Conservation (phyloP, 2,888 invertebrate genomes). For the Iselma pallidipennis region DNA sequence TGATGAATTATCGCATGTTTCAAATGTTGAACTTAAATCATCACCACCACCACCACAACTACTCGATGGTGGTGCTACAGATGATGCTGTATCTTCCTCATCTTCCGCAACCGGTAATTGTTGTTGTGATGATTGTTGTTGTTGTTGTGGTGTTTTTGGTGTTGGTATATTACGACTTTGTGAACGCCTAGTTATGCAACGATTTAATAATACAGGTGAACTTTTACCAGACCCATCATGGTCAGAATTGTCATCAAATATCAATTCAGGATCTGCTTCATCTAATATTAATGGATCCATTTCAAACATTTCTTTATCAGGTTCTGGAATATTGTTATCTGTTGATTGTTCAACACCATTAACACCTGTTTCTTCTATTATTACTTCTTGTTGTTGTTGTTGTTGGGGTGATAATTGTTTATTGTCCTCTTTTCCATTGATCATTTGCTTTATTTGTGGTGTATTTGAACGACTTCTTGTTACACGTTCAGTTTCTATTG, state of each 20-base stretch:
- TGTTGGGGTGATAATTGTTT: not conserved
- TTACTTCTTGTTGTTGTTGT: not conserved
- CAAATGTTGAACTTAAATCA: conserved; percentile 16
- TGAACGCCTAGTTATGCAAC: conserved; percentile 52
- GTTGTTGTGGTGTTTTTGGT: conserved; percentile 48
- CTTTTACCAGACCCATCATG: conserved; percentile 41
- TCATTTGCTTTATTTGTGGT: conserved; percentile 2
- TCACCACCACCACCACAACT: conserved; percentile 2
- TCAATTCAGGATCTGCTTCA: conserved; percentile 47
- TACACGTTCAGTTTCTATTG: not conserved
- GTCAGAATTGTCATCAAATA: conserved; percentile 50
- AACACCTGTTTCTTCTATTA: conserved; percentile 3
- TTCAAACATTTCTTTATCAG: conserved; percentile 22
- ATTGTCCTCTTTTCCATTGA: not conserved
- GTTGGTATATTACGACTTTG: conserved; percentile 51
- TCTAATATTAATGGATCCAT: conserved; percentile 48
- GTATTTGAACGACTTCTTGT: conserved; percentile 11
- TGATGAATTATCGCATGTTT: conserved; percentile 37
- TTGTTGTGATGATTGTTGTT: not conserved
- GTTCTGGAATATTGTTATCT: not conserved
- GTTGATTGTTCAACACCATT: conserved; percentile 14
- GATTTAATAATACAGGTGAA: conserved; percentile 40
- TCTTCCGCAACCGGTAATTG: conserved; percentile 27
- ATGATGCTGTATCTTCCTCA: conserved; percentile 3
- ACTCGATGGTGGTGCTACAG: not conserved